A percentile compares a stretch with the other conserved stretches of the same genome.
Evolutionary conservation across 2,888 invertebrate genomes (phyloP).

Genomic region (Flexamia atlantica): DNA sequence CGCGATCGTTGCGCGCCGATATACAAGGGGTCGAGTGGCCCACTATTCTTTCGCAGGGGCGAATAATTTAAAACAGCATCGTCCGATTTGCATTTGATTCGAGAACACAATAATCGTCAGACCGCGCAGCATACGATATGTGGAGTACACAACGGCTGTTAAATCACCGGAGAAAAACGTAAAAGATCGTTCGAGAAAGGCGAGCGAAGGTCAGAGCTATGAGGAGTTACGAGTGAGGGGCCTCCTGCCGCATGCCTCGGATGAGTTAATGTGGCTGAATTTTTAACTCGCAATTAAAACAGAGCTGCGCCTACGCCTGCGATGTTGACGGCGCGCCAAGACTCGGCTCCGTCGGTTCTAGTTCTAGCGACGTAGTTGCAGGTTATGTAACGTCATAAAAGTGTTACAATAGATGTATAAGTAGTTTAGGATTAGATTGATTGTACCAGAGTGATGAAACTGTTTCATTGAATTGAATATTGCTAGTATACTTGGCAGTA

Average conservation of each 20-base stretch:
- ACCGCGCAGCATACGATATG: background rate
- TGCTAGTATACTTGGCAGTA: no score
- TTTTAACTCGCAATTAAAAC: constrained; percentile 34
- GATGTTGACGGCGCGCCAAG: constrained; percentile 3
- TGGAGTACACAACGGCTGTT: background rate
- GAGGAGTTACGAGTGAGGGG: background rate
- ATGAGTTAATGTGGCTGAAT: constrained; percentile 42
- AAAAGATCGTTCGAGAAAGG: constrained; percentile 20
- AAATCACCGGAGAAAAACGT: constrained; percentile 38
- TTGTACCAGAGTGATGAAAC: no score
- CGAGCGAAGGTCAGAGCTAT: constrained; percentile 17
- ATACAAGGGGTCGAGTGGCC: background rate
- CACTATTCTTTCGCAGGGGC: background rate
- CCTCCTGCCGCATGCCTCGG: constrained; percentile 27
- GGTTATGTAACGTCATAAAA: no score
- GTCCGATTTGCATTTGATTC: constrained; percentile 9
- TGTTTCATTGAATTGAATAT: no score
- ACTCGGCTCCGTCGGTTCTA: background rate
- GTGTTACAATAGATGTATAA: no score
- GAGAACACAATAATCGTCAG: background rate
- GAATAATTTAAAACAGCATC: constrained; percentile 13
- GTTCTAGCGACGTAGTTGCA: background rate
- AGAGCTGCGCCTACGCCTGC: background rate
- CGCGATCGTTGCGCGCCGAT: background rate
- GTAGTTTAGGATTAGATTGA: no score